Evolutionary conservation across 2,113 vertebrate genomes (phyloP).

Genomic region (Acrocephalus kingi): DNA sequence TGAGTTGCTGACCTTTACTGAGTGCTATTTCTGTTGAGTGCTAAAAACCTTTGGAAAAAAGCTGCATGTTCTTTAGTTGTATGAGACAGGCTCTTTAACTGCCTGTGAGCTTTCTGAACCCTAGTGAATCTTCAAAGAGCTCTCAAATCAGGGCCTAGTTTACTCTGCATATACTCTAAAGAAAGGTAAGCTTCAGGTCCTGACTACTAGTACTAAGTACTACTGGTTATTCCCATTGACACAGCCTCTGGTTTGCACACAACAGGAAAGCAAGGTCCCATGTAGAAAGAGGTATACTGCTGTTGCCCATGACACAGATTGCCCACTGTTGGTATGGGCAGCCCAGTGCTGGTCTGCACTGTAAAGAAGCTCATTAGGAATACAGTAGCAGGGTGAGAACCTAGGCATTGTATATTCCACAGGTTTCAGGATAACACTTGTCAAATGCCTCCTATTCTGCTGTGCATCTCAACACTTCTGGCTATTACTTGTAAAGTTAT

Average conservation of each 20-base stretch:
- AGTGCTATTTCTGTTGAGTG: neutral
- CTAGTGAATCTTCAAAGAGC: neutral
- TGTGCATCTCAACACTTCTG: neutral
- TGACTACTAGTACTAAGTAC: neutral
- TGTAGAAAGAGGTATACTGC: neutral
- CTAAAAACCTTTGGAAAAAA: neutral
- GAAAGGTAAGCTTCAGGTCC: neutral
- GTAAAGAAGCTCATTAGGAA: neutral
- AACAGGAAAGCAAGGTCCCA: neutral
- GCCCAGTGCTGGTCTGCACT: accelerated
- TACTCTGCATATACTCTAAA: neutral
- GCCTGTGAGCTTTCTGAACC: neutral
- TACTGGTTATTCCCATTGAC: neutral
- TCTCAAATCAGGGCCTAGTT: neutral
- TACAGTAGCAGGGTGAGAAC: neutral
- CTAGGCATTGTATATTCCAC: neutral
- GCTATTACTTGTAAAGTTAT: neutral
- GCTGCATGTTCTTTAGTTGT: neutral
- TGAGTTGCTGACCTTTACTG: neutral
- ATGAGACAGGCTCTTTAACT: neutral
- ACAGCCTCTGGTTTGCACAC: neutral
- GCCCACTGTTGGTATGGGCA: neutral
- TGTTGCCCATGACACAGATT: neutral
- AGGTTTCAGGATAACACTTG: neutral
- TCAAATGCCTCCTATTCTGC: neutral